phyloP scores from a whole-genome alignment of 2,888 invertebrate species.

The Tinea pellionella region DNA sequence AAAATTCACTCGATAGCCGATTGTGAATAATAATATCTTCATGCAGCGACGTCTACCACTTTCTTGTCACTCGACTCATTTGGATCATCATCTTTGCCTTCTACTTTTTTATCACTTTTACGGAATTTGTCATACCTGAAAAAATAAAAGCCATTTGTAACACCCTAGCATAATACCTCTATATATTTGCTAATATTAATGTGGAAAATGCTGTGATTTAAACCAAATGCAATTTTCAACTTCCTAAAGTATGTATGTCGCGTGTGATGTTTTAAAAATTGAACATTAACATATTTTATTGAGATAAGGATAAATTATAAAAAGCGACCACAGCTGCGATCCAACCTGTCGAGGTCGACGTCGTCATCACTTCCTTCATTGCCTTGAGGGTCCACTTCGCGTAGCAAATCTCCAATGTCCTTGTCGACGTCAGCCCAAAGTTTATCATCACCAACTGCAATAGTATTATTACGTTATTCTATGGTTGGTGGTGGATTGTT shows the following conservation, averaged over 20 bases:
- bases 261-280: too few relatives aligned
- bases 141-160: neutral
- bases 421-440: constrained; percentile 87
- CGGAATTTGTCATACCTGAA: constrained; percentile 73
- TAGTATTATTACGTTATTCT: neutral
- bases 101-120: constrained; percentile 72
- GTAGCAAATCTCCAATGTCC: constrained; percentile 80
- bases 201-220: neutral
- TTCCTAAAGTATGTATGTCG: too few relatives aligned
- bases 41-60: neutral
- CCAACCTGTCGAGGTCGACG: constrained; percentile 70
- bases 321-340: neutral
- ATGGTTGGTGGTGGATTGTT: neutral
- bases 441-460: constrained; percentile 71
- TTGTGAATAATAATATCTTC: neutral
- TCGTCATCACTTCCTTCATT: constrained; percentile 79
- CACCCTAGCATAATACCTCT: neutral
- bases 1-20: too few relatives aligned
- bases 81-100: constrained; percentile 41
- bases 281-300: too few relatives aligned
- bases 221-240: too few relatives aligned
- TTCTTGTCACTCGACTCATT: constrained; percentile 42
- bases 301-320: neutral
- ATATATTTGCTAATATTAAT: neutral
- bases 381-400: constrained; percentile 76